Conservation (phyloP, 2,113 vertebrate species). For the Xiphophorus couchianus region DNA sequence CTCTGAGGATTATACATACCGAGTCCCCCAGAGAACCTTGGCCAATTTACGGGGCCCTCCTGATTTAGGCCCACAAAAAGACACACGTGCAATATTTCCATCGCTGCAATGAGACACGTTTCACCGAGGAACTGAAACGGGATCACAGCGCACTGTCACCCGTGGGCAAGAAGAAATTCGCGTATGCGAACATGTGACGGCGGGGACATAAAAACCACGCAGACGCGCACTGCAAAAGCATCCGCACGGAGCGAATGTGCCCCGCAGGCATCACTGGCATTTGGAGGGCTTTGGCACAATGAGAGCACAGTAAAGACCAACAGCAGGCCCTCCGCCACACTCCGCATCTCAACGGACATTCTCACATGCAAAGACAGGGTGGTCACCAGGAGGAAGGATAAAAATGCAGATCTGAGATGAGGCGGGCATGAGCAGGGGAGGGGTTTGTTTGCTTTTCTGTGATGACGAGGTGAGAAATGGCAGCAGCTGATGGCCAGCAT, state of each 20-base stretch:
- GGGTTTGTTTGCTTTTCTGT: conserved; percentile 24
- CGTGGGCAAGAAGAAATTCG: conserved; percentile 43
- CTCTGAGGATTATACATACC: conserved; percentile 31
- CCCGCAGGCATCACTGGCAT: conserved; percentile 64
- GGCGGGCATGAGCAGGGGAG: neutral
- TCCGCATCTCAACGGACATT: conserved; percentile 55
- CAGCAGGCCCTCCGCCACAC: conserved; percentile 45
- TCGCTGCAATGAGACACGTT: conserved; percentile 19
- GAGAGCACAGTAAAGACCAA: conserved; percentile 57
- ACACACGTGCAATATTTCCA: conserved; percentile 3
- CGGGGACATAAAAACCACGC: conserved; percentile 39
- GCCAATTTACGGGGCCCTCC: conserved; percentile 26
- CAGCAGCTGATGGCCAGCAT: conserved; percentile 57
- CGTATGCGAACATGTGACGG: conserved; percentile 26
- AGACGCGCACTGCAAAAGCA: conserved; percentile 29
- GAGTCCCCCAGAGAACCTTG: conserved; percentile 16
- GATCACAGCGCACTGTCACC: conserved; percentile 58
- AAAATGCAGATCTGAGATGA: conserved; percentile 22
- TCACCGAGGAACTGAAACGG: conserved; percentile 29
- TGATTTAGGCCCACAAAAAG: conserved; percentile 15
- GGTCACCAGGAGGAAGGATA: conserved; percentile 20
- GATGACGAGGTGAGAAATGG: conserved; percentile 35
- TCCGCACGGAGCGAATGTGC: conserved; percentile 46
- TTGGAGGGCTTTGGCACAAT: conserved; percentile 62
- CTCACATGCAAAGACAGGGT: conserved; percentile 49